A percentile compares a stretch with the other conserved stretches of the same genome.
These are phyloP conservation scores for Chromobotia macracanthus DNA, from an alignment of 2,797 vertebrate species.

Conservation along the genomic window DNA sequence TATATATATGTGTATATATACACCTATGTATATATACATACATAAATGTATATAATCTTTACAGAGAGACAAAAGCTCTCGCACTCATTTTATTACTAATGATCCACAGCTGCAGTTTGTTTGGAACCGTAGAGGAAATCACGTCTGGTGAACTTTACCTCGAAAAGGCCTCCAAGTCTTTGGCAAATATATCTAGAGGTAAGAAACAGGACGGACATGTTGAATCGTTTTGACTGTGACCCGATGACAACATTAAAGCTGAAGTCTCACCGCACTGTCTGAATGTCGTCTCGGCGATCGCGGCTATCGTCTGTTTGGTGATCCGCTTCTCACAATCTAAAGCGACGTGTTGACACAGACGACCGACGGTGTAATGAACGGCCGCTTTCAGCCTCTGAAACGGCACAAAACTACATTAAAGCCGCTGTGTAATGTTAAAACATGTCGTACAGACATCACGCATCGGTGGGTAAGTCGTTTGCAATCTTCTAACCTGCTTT, in stretches of 20 bases:
- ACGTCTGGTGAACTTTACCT: conserved; percentile 73
- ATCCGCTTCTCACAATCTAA: conserved; percentile 74
- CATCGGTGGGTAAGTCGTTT: not conserved
- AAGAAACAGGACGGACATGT: conserved; percentile 41
- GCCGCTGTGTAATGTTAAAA: not conserved
- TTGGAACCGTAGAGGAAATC: not conserved
- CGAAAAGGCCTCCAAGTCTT: conserved; percentile 92
- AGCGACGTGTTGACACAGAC: conserved; percentile 77
- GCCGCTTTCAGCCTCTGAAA: conserved; percentile 87
- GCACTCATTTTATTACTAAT: no score
- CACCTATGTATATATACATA: no score
- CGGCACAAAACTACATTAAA: not conserved
- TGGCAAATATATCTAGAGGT: conserved; percentile 88
- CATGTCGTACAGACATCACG: not conserved
- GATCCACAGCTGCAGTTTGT: not conserved
- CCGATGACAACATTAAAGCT: no score
- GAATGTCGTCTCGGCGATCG: conserved; percentile 87
- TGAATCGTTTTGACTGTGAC: not conserved
- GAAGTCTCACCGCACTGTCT: conserved; percentile 85
- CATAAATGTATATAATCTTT: not conserved
- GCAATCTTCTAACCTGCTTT: conserved; percentile 37
- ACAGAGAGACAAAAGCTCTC: no score
- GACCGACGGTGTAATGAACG: conserved; percentile 84
- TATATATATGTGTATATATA: no score
- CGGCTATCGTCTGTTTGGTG: conserved; percentile 83